Percentiles rank a stretch among this genome's conserved stretches.
Conservation (phyloP, 1,140 invertebrate species). For the Bombyx mandarina region DNA sequence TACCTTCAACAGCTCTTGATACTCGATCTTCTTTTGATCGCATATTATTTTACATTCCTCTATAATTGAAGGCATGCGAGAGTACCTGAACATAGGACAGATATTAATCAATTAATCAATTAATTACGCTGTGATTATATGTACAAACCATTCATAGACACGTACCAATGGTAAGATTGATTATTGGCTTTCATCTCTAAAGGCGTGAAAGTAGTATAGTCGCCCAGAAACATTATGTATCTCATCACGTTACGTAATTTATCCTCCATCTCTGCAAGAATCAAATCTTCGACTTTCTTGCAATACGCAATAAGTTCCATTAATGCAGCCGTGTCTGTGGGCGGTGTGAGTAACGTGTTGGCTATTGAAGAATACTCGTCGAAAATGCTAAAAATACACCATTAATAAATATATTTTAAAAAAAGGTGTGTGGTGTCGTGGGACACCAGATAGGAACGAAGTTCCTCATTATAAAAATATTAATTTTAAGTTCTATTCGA, state of each 20-base stretch:
- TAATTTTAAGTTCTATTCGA: no score
- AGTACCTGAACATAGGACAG: conserved; percentile 63
- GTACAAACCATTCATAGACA: not conserved
- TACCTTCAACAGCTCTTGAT: conserved; percentile 83
- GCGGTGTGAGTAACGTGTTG: conserved; percentile 82
- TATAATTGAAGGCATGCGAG: conserved; percentile 83
- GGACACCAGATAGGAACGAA: no score
- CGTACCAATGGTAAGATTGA: conserved; percentile 86
- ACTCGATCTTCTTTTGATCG: conserved; percentile 87
- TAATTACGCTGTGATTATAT: no score
- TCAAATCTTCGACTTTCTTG: conserved; percentile 79
- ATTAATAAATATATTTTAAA: conserved; percentile 2
- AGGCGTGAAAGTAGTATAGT: conserved; percentile 83
- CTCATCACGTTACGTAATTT: conserved; percentile 77
- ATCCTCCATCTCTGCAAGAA: conserved; percentile 82
- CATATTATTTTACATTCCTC: conserved; percentile 86
- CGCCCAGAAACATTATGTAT: conserved; percentile 81
- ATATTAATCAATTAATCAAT: no score
- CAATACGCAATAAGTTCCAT: conserved; percentile 88
- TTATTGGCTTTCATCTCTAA: conserved; percentile 90
- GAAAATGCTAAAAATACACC: conserved; percentile 74
- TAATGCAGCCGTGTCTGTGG: conserved; percentile 86
- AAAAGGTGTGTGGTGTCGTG: no score
- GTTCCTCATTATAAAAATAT: no score
- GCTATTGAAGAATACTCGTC: conserved; percentile 89